Base-by-base conservation (phyloP, 2,888 invertebrate species). In the Sphaerophoria taeniata region DNA sequence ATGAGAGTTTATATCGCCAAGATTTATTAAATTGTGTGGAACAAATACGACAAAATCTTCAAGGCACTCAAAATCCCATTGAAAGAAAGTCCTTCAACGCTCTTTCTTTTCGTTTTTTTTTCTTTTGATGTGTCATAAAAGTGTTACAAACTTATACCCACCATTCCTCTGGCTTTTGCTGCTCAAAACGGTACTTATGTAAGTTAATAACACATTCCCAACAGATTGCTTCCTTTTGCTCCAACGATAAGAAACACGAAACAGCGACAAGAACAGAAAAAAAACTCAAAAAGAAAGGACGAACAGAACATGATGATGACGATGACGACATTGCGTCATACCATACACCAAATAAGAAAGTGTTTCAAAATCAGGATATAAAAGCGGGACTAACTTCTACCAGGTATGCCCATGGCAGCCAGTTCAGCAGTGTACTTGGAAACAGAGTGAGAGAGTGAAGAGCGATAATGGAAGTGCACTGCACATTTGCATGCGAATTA, bases 401-500 rank as follows among this genome's bases (percentile, higher is more conserved):
- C 55, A 43, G 4, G 53, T 11, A n/a, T n/a, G n/a, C n/a, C n/a
- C n/a, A n/a, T n/a, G n/a, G n/a, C n/a, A n/a, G 36, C 9, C 34
- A 63, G 61, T n/a, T n/a, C 43, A 14, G 36, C 36, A 43, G 39
- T n/a, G n/a, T n/a, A n/a, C n/a, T n/a, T n/a, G n/a, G n/a, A n/a
- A n/a, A n/a, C n/a, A n/a, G 16, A 51, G 55, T 12, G 16, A 3
- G 9, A 39, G 43, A 43, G 43, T 11, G 43, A 39, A 63, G 34
- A 39, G 49, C 39, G 51, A 70, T 67, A 67, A 67, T 67, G 67
- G 47, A 63, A 70, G 53, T 55, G 53, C n/a, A n/a, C n/a, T 71
- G 74, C 56, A 83, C 56, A 83, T 83, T 83, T 83, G 79, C 83
- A 79, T 74, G 47, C 36, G 65, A 84, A 84, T 79, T 79, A 84